Base-by-base conservation (phyloP, 2,113 vertebrate species). In the Seriola quinqueradiata region DNA sequence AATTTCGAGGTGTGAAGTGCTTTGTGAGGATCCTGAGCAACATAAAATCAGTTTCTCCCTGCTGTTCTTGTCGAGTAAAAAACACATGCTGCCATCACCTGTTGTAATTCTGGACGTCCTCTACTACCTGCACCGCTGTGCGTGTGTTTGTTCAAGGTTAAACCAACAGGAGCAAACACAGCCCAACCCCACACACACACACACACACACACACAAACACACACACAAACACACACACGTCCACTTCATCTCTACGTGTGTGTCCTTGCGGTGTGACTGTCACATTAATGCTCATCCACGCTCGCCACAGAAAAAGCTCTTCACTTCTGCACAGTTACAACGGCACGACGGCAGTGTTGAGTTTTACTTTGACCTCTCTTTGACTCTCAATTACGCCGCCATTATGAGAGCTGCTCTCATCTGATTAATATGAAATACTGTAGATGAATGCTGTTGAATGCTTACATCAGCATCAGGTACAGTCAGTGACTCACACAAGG, bases 61-160 rank as follows among this genome's bases (percentile, higher is more conserved):
- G 65, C 81, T 75, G 81, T 52, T 81, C 46, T 61, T 70, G 23
- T 66, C 60, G 57, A 57, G 11, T 19, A 79, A 81, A 77, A 79
- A 40, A 32, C 6, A 50, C 48, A 69, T 1, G 1, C 63, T 5
- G 28, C n/a, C 79, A 67, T 89, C 75, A 58, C 70, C 77, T 23
- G 64, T 70, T 81, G 69, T 63, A 68, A 58, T 25, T 70, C 77
- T 82, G 85, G n/a, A 81, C 2, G 23, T 82, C 85, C 85, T 90
- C 67, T 65, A 63, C 61, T 82, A 84, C 75, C 84, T 84, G 46
- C 44, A 54, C 23, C 16, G 21, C 54, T 78, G 46, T 70, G 77
- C 60, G 57, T 50, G 9, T 44, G 58, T 55, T 44, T 9, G 61
- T 54, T 85, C 81, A 92, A 89, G 90, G 90, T 89, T 84, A 87